These are phyloP conservation scores for Magallana gigas DNA, from an alignment of 1,140 invertebrate genomes.

Conservation along the genomic window DNA sequence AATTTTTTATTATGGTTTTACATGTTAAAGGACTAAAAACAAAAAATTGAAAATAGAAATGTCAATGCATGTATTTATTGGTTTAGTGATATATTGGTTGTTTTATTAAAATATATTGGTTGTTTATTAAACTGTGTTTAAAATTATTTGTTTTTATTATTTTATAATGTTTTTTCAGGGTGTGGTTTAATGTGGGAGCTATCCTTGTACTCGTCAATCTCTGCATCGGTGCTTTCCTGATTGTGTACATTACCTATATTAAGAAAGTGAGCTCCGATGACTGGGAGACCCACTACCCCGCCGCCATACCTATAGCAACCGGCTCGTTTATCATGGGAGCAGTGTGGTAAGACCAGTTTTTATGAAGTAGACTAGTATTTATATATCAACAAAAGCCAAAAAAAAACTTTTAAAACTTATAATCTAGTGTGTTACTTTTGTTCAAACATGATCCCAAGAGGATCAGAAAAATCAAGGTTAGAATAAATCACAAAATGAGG, in stretches of 20 bases:
- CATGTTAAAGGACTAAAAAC: too few relatives aligned
- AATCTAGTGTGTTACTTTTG: too few relatives aligned
- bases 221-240: conserved; percentile 73
- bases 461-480: too few relatives aligned
- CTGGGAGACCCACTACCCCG: conserved; percentile 76
- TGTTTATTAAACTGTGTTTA: too few relatives aligned
- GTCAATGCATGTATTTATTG: too few relatives aligned
- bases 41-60: too few relatives aligned
- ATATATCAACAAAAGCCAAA: neutral
- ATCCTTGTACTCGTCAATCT: conserved; percentile 71
- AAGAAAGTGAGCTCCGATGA: conserved; percentile 77
- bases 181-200: conserved; percentile 74
- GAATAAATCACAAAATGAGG: too few relatives aligned
- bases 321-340: conserved; percentile 73
- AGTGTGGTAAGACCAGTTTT: conserved; percentile 67
- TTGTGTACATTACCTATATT: conserved; percentile 72
- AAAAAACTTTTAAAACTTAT: too few relatives aligned
- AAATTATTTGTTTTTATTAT: too few relatives aligned
- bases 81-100: too few relatives aligned
- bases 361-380: neutral
- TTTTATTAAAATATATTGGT: neutral
- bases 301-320: conserved; percentile 76
- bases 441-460: too few relatives aligned
- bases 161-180: conserved; percentile 59
- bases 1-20: too few relatives aligned